These are phyloP conservation scores for Etia nguti DNA, from an alignment of 2,113 vertebrate species.

Conservation along the genomic window DNA sequence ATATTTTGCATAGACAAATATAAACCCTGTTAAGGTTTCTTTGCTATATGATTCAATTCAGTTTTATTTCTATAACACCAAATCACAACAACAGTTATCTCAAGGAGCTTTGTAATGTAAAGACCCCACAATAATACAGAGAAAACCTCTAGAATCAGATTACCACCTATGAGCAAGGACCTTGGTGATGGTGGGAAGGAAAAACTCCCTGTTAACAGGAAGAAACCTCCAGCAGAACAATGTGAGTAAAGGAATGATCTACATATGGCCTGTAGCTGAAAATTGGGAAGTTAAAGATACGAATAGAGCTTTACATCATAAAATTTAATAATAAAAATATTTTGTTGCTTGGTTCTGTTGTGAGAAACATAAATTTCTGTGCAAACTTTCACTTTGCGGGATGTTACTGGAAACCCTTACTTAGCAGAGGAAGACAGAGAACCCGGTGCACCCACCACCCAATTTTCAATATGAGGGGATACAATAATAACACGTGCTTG, in stretches of 20 bases:
- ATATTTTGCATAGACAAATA: neutral
- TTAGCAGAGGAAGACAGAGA: neutral
- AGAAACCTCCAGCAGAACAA: neutral
- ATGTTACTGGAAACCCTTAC: neutral
- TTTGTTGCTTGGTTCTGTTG: neutral
- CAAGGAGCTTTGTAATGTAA: neutral
- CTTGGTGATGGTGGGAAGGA: neutral
- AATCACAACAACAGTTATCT: neutral
- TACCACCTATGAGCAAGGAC: rapidly evolving
- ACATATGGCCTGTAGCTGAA: neutral
- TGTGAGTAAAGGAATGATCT: no score
- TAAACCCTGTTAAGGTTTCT: neutral
- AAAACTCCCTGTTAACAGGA: neutral
- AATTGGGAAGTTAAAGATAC: neutral
- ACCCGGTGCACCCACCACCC: neutral
- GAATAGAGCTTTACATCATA: neutral
- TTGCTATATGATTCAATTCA: neutral
- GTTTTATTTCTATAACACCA: neutral
- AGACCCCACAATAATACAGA: neutral
- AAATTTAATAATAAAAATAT: neutral
- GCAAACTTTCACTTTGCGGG: rapidly evolving
- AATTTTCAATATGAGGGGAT: neutral
- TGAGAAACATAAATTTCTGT: neutral
- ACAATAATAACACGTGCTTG: neutral
- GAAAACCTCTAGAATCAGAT: neutral